Evolutionary conservation across 2,113 vertebrate species (phyloP).

Genomic region (Galeopterus variegatus): DNA sequence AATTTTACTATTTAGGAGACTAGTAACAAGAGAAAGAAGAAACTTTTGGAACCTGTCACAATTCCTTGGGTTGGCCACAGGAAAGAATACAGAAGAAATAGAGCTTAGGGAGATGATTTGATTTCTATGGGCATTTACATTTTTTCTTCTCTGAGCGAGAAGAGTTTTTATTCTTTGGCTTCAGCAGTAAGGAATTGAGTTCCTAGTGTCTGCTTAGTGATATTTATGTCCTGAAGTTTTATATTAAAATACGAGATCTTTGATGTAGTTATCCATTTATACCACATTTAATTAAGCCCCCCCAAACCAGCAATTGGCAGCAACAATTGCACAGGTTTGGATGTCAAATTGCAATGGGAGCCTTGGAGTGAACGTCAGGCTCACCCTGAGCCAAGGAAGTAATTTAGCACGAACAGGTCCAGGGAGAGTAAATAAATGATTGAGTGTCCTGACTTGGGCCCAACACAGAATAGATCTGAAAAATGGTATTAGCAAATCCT

Average conservation of each 20-base stretch:
- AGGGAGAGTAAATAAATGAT: neutral
- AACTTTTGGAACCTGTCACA: neutral
- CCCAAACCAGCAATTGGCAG: neutral
- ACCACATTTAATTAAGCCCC: neutral
- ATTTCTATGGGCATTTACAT: neutral
- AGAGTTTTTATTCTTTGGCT: neutral
- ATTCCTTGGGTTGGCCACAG: neutral
- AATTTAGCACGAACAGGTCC: neutral
- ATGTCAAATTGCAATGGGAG: neutral
- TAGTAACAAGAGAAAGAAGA: neutral
- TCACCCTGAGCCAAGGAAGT: neutral
- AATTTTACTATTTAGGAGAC: neutral
- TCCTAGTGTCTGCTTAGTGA: neutral
- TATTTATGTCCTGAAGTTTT: neutral
- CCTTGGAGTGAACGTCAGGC: neutral
- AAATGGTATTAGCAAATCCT: neutral
- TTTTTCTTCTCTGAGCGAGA: neutral
- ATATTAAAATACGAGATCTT: slow-evolving; percentile 32
- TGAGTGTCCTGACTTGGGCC: neutral
- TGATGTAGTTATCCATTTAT: neutral
- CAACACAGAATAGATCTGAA: neutral
- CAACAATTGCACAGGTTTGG: neutral
- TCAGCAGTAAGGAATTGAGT: neutral
- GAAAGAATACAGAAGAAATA: neutral
- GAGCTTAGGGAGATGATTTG: neutral